Percentiles rank a stretch among this genome's conserved stretches.
Evolutionary conservation across 2,888 invertebrate species (phyloP).

Genomic region (Rosalia funebris): DNA sequence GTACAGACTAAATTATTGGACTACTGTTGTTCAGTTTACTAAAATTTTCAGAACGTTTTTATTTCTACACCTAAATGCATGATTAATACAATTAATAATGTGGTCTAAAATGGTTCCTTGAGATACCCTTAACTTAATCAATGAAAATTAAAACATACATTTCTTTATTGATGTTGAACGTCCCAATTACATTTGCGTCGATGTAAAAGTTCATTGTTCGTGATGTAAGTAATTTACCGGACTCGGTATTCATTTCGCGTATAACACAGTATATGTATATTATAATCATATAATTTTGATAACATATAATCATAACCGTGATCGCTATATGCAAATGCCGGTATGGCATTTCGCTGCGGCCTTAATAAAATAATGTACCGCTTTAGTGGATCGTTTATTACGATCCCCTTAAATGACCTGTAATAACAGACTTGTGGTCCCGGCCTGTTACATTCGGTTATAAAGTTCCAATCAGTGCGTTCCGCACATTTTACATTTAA

Average conservation of each 20-base stretch:
- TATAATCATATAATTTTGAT: conserved; percentile 31
- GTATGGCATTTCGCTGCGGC: conserved; percentile 18
- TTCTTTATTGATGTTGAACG: no score
- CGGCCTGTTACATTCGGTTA: conserved; percentile 25
- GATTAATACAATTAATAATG: no score
- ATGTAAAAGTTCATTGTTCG: conserved; percentile 17
- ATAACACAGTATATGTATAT: conserved; percentile 18
- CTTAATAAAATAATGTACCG: conserved; percentile 42
- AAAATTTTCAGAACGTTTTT: no score
- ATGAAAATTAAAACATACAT: no score
- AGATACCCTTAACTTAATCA: no score
- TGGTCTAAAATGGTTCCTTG: no score
- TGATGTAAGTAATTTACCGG: conserved; percentile 15
- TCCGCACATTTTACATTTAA: conserved; percentile 11
- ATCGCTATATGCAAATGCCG: conserved; percentile 41
- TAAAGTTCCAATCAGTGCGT: conserved; percentile 20
- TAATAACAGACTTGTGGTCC: conserved; percentile 36
- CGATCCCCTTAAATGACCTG: conserved; percentile 38
- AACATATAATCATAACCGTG: conserved; percentile 35
- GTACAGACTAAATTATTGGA: no score
- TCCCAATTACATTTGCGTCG: neutral
- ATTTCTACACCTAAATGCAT: no score
- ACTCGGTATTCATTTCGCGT: conserved; percentile 13
- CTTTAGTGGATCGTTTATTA: conserved; percentile 37
- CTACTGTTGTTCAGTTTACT: no score